Evolutionary conservation across 2,797 vertebrate species (phyloP).

Genomic region (Poeciliopsis infans): DNA sequence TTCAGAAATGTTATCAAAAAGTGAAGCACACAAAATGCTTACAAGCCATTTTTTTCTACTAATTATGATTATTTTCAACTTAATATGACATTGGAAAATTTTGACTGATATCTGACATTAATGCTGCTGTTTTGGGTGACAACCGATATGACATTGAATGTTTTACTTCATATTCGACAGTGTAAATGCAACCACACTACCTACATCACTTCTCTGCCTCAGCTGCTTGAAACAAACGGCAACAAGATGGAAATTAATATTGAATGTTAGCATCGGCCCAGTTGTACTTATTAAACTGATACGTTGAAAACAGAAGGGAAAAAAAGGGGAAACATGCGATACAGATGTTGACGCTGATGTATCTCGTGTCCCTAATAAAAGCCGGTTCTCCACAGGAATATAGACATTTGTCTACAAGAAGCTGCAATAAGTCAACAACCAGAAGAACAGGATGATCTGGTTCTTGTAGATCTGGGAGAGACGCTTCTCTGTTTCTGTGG

Average conservation of each 20-base stretch:
- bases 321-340: neutral
- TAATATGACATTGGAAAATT: neutral
- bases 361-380: neutral
- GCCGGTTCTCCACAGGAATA: neutral
- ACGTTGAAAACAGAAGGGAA: no score
- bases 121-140: neutral
- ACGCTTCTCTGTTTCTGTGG: neutral
- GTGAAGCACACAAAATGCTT: neutral
- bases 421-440: neutral
- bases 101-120: neutral
- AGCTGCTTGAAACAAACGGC: no score
- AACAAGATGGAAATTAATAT: no score
- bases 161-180: neutral
- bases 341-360: neutral
- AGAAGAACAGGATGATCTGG: neutral
- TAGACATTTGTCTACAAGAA: neutral
- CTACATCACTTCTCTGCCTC: no score
- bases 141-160: no score
- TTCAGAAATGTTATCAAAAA: neutral
- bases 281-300: no score
- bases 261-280: no score
- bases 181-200: neutral
- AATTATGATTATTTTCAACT: neutral
- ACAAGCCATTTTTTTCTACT: neutral
- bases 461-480: neutral